These are phyloP conservation scores for Tachycineta bicolor DNA, from an alignment of 2,113 vertebrate genomes.

Conservation along the genomic window DNA sequence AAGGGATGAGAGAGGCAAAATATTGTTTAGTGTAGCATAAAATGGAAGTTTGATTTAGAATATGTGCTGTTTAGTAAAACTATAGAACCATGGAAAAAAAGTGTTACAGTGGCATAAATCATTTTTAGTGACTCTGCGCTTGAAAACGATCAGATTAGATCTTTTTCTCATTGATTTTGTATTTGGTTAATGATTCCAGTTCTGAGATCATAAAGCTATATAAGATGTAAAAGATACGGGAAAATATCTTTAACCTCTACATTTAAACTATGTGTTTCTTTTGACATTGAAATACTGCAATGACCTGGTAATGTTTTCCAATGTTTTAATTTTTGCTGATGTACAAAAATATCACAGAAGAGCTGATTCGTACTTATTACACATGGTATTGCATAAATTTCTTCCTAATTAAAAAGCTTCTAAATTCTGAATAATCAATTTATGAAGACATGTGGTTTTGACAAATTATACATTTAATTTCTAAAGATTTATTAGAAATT, in stretches of 20 bases:
- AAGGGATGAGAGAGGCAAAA: not conserved
- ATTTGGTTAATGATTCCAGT: constrained; percentile 73
- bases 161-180: constrained; percentile 72
- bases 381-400: constrained; percentile 80
- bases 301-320: constrained; percentile 76
- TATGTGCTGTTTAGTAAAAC: constrained; percentile 34
- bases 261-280: constrained; percentile 72
- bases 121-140: constrained; percentile 15
- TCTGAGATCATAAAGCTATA: constrained; percentile 59
- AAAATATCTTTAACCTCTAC: constrained; percentile 75
- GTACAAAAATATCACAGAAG: constrained; percentile 76
- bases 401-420: constrained; percentile 83
- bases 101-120: constrained; percentile 66
- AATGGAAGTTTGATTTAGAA: constrained; percentile 16
- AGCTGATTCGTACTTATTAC: constrained; percentile 81
- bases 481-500: constrained; percentile 80
- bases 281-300: constrained; percentile 78
- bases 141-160: constrained; percentile 51
- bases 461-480: constrained; percentile 82
- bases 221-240: constrained; percentile 71
- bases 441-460: constrained; percentile 77
- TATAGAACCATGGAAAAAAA: constrained; percentile 54
- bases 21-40: not conserved
- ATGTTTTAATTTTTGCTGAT: constrained; percentile 83
- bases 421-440: constrained; percentile 85